These are phyloP conservation scores for Agrochola circellaris DNA, from an alignment of 2,888 invertebrate species.

Conservation along the genomic window DNA sequence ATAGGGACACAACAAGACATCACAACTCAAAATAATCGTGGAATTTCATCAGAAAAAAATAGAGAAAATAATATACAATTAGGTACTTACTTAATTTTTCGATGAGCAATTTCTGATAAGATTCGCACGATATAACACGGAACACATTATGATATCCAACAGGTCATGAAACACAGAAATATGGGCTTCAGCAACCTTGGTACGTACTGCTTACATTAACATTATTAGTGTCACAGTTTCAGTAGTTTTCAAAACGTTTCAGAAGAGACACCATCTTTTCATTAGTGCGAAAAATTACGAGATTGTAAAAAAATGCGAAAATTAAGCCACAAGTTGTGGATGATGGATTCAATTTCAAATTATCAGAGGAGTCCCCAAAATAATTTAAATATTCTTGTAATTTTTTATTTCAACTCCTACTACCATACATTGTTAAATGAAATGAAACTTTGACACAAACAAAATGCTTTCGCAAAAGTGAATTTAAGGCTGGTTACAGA, in stretches of 20 bases:
- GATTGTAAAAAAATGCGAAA: conserved; percentile 13
- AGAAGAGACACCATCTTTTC: conserved; percentile 7
- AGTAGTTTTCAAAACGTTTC: conserved; percentile 21
- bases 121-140: conserved; percentile 20
- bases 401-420: not conserved
- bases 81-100: not conserved
- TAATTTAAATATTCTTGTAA: not conserved
- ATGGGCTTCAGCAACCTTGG: conserved; percentile 32
- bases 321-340: not conserved
- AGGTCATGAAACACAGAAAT: conserved; percentile 40
- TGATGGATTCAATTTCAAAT: not conserved
- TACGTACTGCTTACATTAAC: conserved; percentile 49
- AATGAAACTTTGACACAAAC: not conserved
- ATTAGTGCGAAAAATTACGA: not conserved
- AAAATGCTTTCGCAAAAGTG: conserved; percentile 8
- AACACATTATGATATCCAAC: conserved; percentile 30
- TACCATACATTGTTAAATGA: not conserved
- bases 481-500: conserved; percentile 5
- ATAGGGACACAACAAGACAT: conserved; percentile 26
- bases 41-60: conserved; percentile 21
- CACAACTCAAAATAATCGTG: not conserved
- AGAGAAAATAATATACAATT: not conserved
- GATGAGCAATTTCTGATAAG: conserved; percentile 14
- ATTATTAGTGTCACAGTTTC: conserved; percentile 36
- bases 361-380: not conserved